A percentile compares a stretch with the other conserved stretches of the same genome.
Evolutionary conservation across 2,888 invertebrate genomes (phyloP).

Genomic region (Sphaerophoria rueppellii): DNA sequence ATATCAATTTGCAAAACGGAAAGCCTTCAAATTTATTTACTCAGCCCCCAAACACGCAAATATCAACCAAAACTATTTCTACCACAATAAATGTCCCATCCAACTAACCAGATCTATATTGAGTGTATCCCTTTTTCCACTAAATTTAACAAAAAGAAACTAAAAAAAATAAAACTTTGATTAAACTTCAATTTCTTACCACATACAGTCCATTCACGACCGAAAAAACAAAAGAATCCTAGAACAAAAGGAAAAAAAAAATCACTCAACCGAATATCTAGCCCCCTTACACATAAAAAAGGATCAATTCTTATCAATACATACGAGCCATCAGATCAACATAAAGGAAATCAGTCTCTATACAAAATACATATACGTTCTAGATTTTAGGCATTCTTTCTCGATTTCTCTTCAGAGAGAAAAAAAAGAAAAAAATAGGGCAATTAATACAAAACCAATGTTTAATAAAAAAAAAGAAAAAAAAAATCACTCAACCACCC

Average conservation of each 20-base stretch:
- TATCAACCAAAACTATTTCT: neutral
- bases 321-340: neutral
- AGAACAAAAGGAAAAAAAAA: slow-evolving; percentile 9
- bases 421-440: slow-evolving; percentile 54
- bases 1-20: no score
- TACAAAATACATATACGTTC: slow-evolving; percentile 9
- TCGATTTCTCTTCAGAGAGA: slow-evolving; percentile 8
- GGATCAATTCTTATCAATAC: slow-evolving; percentile 52
- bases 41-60: no score
- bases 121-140: slow-evolving; percentile 12
- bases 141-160: slow-evolving; percentile 20
- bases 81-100: neutral
- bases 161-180: slow-evolving; percentile 11
- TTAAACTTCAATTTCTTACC: slow-evolving; percentile 2
- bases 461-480: slow-evolving; percentile 47
- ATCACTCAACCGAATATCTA: slow-evolving; percentile 45
- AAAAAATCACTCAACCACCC: neutral
- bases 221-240: neutral
- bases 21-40: no score
- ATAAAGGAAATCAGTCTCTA: slow-evolving; percentile 44
- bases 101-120: neutral
- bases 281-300: slow-evolving; percentile 10
- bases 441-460: slow-evolving; percentile 72
- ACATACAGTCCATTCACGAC: neutral
- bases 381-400: slow-evolving; percentile 15